Evolutionary conservation across 2,113 vertebrate species (phyloP).

Genomic region (Brienomyrus longianalis): DNA sequence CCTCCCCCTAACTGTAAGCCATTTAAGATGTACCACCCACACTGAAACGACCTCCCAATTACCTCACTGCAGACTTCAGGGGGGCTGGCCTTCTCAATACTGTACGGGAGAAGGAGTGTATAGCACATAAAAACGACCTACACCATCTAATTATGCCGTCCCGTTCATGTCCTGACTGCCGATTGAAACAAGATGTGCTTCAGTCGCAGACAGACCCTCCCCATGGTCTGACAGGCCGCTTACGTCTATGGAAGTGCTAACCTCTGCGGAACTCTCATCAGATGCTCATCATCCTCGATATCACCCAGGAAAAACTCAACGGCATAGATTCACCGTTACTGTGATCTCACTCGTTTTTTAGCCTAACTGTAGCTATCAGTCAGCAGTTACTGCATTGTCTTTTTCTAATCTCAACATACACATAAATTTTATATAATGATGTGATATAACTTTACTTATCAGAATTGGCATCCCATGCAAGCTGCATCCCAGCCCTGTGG

Average conservation of each 20-base stretch:
- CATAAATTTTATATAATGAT: background rate
- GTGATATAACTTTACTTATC: background rate
- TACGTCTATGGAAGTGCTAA: background rate
- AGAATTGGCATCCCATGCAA: background rate
- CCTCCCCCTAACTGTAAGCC: background rate
- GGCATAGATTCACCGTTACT: background rate
- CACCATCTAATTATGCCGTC: constrained; percentile 20
- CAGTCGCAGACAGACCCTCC: background rate
- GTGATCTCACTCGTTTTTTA: background rate
- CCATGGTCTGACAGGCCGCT: background rate
- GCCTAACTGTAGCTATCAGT: background rate
- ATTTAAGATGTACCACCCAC: constrained; percentile 14
- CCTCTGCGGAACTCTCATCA: background rate
- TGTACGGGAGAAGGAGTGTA: background rate
- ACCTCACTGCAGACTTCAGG: background rate
- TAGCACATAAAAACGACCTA: constrained; percentile 13
- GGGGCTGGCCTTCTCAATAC: background rate
- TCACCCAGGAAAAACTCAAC: background rate
- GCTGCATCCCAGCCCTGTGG: too few relatives aligned
- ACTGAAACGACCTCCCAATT: background rate
- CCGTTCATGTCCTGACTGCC: constrained; percentile 7
- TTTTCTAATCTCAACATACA: background rate
- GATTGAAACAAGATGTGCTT: constrained; percentile 18
- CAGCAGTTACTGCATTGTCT: background rate
- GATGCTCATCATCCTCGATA: background rate